phyloP scores from a whole-genome alignment of 2,113 vertebrate species.

The Perccottus glenii region DNA sequence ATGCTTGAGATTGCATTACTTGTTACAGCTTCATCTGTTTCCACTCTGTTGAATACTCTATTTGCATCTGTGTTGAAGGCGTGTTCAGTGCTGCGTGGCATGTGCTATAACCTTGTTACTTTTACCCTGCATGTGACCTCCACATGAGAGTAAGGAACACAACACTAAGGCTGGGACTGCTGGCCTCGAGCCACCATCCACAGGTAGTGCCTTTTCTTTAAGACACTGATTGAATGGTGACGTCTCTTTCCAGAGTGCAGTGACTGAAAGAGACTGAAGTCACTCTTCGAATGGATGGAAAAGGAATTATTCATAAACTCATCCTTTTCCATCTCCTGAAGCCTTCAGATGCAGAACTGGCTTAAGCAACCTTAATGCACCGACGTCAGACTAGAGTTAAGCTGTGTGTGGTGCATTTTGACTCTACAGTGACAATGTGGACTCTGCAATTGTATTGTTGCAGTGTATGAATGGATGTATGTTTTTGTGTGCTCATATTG shows the following conservation, averaged over 20 bases:
- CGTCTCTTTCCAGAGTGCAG: conserved; percentile 32
- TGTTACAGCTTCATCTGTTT: conserved; percentile 29
- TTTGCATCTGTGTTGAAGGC: conserved; percentile 16
- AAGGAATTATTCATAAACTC: conserved; percentile 37
- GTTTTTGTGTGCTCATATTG: conserved; percentile 21
- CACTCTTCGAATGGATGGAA: conserved; percentile 25
- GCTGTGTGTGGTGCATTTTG: conserved; percentile 15
- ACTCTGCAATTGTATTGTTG: conserved; percentile 54
- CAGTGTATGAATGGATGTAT: conserved; percentile 45
- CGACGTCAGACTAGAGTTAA: conserved; percentile 27
- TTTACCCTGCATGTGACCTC: conserved; percentile 61
- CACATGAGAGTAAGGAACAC: conserved; percentile 8
- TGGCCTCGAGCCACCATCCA: conserved; percentile 44
- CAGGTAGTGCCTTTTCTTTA: conserved; percentile 73
- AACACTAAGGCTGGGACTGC: conserved; percentile 12
- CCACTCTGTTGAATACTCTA: conserved; percentile 19
- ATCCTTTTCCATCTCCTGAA: conserved; percentile 17
- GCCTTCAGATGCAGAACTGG: conserved; percentile 40
- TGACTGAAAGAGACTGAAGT: conserved; percentile 26
- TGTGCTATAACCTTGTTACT: conserved; percentile 36
- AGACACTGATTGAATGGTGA: conserved; percentile 39
- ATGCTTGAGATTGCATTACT: conserved; percentile 28
- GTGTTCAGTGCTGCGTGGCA: conserved; percentile 51
- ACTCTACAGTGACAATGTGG: conserved; percentile 30
- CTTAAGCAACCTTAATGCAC: conserved; percentile 30